Conservation (phyloP, 2,113 vertebrate species). For the Istiophorus platypterus region DNA sequence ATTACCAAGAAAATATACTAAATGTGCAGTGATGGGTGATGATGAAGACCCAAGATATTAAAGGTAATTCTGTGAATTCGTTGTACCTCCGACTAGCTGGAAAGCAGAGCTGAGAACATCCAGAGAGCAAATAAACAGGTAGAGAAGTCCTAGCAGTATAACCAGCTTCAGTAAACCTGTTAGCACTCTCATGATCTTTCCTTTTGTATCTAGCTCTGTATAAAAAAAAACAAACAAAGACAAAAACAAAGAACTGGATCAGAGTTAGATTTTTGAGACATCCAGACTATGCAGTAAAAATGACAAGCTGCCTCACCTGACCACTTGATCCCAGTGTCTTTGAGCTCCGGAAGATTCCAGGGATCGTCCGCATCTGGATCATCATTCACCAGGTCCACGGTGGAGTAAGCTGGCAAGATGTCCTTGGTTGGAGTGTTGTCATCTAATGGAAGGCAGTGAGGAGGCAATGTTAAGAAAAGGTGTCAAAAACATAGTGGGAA, state of each 20-base stretch:
- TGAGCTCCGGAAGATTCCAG: constrained; percentile 90
- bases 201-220: constrained; percentile 90
- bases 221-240: constrained; percentile 39
- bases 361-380: constrained; percentile 78
- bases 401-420: constrained; percentile 86
- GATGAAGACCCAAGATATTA: not conserved
- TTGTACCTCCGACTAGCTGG: constrained; percentile 95
- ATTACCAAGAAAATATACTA: not conserved
- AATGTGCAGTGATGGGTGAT: not conserved
- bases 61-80: too few species aligned
- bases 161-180: constrained; percentile 82
- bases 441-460: constrained; percentile 55
- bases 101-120: constrained; percentile 96
- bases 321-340: constrained; percentile 90
- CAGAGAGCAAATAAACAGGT: constrained; percentile 96
- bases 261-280: not conserved
- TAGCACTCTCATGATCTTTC: constrained; percentile 87
- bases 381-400: constrained; percentile 84
- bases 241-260: constrained; percentile 48
- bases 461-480: not conserved
- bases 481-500: not conserved
- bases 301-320: constrained; percentile 85
- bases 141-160: constrained; percentile 90
- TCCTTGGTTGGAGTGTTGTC: constrained; percentile 66
- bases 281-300: not conserved